phyloP scores from a whole-genome alignment of 2,113 vertebrate species.

The Rattus rattus region DNA sequence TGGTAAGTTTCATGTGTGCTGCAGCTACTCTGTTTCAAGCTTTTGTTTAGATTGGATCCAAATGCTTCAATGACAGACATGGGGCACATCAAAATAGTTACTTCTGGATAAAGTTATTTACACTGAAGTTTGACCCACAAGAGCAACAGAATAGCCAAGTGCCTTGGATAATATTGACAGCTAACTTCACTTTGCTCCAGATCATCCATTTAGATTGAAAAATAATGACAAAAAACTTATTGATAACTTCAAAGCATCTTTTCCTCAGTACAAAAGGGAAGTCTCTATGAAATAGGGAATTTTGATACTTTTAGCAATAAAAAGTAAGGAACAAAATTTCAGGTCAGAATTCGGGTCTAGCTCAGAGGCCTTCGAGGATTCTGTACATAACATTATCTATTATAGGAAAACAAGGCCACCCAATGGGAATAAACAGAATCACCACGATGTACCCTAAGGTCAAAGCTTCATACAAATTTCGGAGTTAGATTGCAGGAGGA shows the following conservation, averaged over 20 bases:
- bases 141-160: slow-evolving; percentile 63
- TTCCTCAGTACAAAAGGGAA: too few species aligned
- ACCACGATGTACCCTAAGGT: neutral
- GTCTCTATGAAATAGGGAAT: slow-evolving; percentile 44
- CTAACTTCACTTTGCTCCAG: slow-evolving; percentile 45
- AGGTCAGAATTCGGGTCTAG: slow-evolving; percentile 60
- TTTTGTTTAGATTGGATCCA: slow-evolving; percentile 80
- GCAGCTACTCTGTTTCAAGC: slow-evolving; percentile 52
- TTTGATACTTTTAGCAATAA: slow-evolving; percentile 40
- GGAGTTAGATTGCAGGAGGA: neutral
- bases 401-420: neutral
- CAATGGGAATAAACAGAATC: neutral
- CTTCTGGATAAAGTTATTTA: slow-evolving; percentile 78
- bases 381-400: neutral
- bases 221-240: neutral
- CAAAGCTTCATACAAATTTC: slow-evolving; percentile 47
- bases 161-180: slow-evolving; percentile 54
- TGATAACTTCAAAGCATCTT: slow-evolving; percentile 66
- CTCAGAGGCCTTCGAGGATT: slow-evolving; percentile 47
- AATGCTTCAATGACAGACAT: slow-evolving; percentile 78
- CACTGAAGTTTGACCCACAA: slow-evolving; percentile 76
- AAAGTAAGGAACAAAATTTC: slow-evolving; percentile 53
- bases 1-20: slow-evolving; percentile 65
- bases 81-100: slow-evolving; percentile 75
- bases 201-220: slow-evolving; percentile 68